phyloP scores from a whole-genome alignment of 1,140 invertebrate species.

The Pentalonia nigronervosa region DNA sequence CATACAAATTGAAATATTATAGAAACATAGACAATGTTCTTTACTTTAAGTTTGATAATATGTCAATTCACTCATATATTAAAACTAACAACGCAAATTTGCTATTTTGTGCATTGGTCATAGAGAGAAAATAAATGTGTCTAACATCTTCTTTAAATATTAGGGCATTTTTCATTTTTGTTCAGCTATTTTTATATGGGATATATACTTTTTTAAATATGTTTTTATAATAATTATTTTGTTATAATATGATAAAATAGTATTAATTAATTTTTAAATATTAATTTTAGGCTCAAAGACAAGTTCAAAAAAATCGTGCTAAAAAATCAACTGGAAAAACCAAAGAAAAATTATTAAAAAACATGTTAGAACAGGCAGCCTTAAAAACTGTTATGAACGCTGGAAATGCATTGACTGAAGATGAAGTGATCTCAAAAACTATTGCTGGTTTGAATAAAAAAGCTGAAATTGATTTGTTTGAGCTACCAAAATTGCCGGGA shows the following conservation, averaged over 20 bases:
- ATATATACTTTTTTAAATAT: not conserved
- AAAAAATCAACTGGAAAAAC: slow-evolving; percentile 38
- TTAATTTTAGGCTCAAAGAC: slow-evolving; percentile 42
- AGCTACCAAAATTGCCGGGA: slow-evolving; percentile 26
- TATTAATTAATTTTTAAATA: not conserved
- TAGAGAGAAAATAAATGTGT: not conserved
- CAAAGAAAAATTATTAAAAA: slow-evolving; percentile 43
- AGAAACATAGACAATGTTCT: not conserved
- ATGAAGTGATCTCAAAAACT: slow-evolving; percentile 48
- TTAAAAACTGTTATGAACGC: slow-evolving; percentile 39
- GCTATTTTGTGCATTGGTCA: not conserved
- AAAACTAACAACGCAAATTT: not conserved
- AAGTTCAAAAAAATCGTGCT: slow-evolving; percentile 23
- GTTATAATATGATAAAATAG: not conserved
- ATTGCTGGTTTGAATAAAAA: not conserved
- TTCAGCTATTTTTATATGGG: not conserved
- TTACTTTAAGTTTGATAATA: not conserved
- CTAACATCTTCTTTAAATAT: not conserved
- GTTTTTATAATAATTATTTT: not conserved
- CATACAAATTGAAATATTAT: not conserved
- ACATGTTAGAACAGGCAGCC: slow-evolving; percentile 42
- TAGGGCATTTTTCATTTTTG: not conserved
- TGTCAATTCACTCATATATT: not conserved
- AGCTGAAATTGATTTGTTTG: slow-evolving; percentile 33
- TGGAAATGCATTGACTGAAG: slow-evolving; percentile 10